Evolutionary conservation across 2,113 vertebrate genomes (phyloP).

Genomic region (Neotoma lepida): DNA sequence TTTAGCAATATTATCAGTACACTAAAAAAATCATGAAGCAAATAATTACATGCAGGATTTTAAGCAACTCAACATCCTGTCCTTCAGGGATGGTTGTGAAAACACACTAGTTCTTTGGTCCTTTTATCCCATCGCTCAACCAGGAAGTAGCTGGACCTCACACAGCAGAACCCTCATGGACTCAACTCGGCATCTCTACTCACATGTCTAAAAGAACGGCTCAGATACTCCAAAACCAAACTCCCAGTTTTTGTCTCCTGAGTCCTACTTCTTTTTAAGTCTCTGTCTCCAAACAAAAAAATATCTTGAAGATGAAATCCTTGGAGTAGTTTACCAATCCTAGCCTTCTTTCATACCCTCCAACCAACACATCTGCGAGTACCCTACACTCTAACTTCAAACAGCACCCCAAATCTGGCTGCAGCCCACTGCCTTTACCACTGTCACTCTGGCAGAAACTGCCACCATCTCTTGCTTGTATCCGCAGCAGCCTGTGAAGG

Average conservation of each 20-base stretch:
- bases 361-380: not conserved
- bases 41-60: conserved; percentile 24
- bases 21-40: conserved; percentile 26
- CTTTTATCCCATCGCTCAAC: conserved; percentile 1
- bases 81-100: not conserved
- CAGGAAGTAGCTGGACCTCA: conserved; percentile 6
- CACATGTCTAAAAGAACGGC: not conserved
- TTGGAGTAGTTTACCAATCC: not conserved
- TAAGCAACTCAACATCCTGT: conserved; percentile 31
- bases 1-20: conserved; percentile 29
- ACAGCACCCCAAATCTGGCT: not conserved
- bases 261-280: not conserved
- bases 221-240: not conserved
- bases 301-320: not conserved
- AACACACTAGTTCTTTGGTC: not conserved
- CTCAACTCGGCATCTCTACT: not conserved
- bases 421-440: not conserved
- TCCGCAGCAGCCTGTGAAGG: not conserved
- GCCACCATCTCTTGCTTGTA: not conserved
- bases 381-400: not conserved
- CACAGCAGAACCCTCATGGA: not conserved
- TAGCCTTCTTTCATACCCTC: not conserved
- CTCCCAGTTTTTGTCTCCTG: not conserved
- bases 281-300: not conserved
- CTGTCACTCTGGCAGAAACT: not conserved